Evolutionary conservation across 2,888 invertebrate species (phyloP).

Genomic region (Anodontia alba): DNA sequence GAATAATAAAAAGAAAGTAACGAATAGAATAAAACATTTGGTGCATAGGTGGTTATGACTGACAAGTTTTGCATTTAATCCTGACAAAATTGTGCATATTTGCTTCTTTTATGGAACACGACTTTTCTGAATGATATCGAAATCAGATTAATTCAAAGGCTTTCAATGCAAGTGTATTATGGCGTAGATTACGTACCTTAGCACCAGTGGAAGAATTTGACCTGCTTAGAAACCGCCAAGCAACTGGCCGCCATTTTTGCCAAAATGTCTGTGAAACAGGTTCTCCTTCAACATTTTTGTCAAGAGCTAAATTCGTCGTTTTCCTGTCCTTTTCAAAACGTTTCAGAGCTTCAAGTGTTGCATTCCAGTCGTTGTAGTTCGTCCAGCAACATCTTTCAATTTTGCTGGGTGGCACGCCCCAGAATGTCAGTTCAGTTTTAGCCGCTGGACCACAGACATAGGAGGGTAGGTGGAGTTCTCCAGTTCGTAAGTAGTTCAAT

Average conservation of each 20-base stretch:
- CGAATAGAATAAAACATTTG: too few species aligned
- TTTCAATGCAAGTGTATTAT: too few species aligned
- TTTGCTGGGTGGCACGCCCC: conserved; percentile 52
- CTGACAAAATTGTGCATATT: too few species aligned
- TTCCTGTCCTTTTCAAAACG: conserved; percentile 62
- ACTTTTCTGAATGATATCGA: too few species aligned
- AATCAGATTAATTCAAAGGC: too few species aligned
- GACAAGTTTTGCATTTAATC: too few species aligned
- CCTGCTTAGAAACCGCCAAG: conserved; percentile 72
- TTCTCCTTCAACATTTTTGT: neutral
- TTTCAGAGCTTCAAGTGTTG: conserved; percentile 69
- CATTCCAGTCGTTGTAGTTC: conserved; percentile 74
- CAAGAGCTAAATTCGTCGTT: conserved; percentile 33
- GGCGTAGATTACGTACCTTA: conserved; percentile 53
- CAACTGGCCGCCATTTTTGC: conserved; percentile 36
- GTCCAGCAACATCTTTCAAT: conserved; percentile 73
- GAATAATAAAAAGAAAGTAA: too few species aligned
- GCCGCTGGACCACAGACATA: conserved; percentile 68
- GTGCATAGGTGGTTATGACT: too few species aligned
- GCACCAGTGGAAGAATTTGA: conserved; percentile 64
- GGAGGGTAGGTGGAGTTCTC: conserved; percentile 69
- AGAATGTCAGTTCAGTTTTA: conserved; percentile 68
- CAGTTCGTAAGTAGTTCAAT: conserved; percentile 68
- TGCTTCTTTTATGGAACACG: too few species aligned
- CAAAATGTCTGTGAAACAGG: conserved; percentile 27